Conservation (phyloP, 2,113 vertebrate species). For the Motacilla alba region DNA sequence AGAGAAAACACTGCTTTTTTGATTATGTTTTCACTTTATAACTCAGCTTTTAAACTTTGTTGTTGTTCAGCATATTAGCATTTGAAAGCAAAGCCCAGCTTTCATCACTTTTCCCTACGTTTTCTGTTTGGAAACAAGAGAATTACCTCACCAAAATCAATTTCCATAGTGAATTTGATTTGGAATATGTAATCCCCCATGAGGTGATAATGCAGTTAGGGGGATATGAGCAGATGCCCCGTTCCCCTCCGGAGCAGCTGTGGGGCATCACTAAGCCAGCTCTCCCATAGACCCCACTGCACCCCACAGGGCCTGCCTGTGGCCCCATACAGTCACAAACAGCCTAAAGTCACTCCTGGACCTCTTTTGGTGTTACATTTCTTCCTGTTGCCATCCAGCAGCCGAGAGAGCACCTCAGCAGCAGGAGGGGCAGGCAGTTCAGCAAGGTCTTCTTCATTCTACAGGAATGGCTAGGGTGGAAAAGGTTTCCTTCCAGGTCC, state of each 20-base stretch:
- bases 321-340: accelerated
- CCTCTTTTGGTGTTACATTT: not conserved
- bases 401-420: accelerated
- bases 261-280: accelerated
- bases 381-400: not conserved
- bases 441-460: not conserved
- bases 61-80: not conserved
- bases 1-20: not conserved
- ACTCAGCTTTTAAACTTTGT: not conserved
- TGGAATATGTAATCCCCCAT: not conserved
- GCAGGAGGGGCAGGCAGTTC: not conserved
- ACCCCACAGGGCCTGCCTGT: not conserved
- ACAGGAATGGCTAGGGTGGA: not conserved
- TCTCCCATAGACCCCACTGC: accelerated
- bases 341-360: no score
- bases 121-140: not conserved
- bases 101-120: not conserved
- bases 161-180: not conserved
- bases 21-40: not conserved
- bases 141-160: not conserved
- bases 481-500: not conserved
- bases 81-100: not conserved
- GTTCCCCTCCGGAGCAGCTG: not conserved
- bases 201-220: not conserved
- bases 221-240: accelerated